Evolutionary conservation across 2,113 vertebrate species (phyloP), one percentile per base, ranked within the genome.

Genomic region (Terrapene triunguis): DNA sequence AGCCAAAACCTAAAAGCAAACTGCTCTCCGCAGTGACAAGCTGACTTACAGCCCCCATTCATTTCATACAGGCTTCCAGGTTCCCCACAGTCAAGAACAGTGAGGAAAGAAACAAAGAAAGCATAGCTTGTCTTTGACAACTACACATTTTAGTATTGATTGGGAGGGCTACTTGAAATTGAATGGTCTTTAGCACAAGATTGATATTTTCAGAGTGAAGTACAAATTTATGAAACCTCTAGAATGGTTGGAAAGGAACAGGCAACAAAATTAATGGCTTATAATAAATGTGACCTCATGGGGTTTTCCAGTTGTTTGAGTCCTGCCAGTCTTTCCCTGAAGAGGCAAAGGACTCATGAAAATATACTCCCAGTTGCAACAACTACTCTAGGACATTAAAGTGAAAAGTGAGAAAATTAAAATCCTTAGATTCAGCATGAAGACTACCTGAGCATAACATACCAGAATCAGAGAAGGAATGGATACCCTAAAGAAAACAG

Each of bases 331-430:
- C 72, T 74, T 74, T 74, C 72, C 21, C 21, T 69, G 62, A n/a
- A 65, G 32, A 69, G 16, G 35, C 32, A 69, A 74, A 94, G 94
- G 76, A 87, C 54, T 93, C 84, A 44, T 2, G 42, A 76, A 44
- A 65, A 90, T 3, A 57, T 27, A 35, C 54, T 89, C 42, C 13
- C 16, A 81, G 14, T 72, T 95, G 87, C 57, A 90, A 92, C 55
- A 88, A 78, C 35, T 84, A 72, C 42, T 90, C 21, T 10, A 76
- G n/a, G 21, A 47, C 22, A 78, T 87, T 1, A n/a, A 74, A 89
- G 42, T 29, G 80, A 89, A 92, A 94, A n/a, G 74, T 57, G 93
- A 93, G 76, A 4, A 59, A 78, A 92, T 84, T 12, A 42, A 92
- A 78, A 93, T 76, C 16, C 25, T 83, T 51, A 50, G 53, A 32